Conservation (phyloP, 2,888 invertebrate genomes). For the Druceiella hillmani region DNA sequence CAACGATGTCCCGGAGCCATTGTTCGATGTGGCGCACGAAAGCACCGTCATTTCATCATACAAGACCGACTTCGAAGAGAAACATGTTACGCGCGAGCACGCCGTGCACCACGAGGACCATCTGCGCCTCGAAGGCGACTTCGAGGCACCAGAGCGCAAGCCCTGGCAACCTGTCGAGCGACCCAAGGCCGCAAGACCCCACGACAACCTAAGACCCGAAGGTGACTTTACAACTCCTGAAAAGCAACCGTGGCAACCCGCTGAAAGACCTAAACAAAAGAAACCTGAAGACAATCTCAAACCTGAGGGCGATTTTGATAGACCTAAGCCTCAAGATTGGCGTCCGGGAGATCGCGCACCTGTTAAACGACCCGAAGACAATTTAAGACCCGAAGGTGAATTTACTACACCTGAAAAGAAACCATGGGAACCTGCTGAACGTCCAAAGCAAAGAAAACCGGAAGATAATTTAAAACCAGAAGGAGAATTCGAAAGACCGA, state of each 20-base stretch:
- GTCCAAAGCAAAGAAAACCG: conserved; percentile 36
- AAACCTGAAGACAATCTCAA: conserved; percentile 52
- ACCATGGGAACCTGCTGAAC: conserved; percentile 42
- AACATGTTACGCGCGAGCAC: conserved; percentile 55
- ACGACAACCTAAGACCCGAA: conserved; percentile 37
- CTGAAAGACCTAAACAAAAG: conserved; percentile 32
- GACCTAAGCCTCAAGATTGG: conserved; percentile 39
- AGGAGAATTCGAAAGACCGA: conserved; percentile 34
- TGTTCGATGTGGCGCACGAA: conserved; percentile 53
- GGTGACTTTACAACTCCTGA: conserved; percentile 35
- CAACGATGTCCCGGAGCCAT: conserved; percentile 57
- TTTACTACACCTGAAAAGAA: conserved; percentile 35
- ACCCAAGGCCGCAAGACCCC: conserved; percentile 47
- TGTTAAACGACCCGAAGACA: conserved; percentile 44
- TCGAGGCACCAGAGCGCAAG: conserved; percentile 49
- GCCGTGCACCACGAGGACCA: conserved; percentile 63
- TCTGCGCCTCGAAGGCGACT: conserved; percentile 66
- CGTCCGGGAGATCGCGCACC: conserved; percentile 45
- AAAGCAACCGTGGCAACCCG: conserved; percentile 33
- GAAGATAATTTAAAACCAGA: conserved; percentile 38
- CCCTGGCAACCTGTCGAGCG: conserved; percentile 54
- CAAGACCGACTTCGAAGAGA: conserved; percentile 60
- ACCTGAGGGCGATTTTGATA: conserved; percentile 53
- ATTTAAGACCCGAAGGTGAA: conserved; percentile 50
- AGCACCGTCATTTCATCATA: conserved; percentile 57